phyloP scores from a whole-genome alignment of 2,888 invertebrate genomes.

The Oxyteleia sp. region DNA sequence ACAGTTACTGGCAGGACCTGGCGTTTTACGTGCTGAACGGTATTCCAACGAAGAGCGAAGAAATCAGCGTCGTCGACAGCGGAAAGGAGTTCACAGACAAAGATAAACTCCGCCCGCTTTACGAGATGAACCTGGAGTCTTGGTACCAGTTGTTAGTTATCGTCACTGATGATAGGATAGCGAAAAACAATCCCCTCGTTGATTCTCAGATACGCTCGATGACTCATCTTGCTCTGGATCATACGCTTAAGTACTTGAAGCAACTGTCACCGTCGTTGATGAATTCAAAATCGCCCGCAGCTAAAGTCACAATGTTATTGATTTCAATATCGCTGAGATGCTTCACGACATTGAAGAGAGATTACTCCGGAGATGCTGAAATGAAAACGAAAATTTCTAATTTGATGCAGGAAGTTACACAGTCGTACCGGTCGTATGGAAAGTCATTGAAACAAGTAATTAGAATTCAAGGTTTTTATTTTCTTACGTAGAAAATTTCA shows the following conservation, averaged over 20 bases:
- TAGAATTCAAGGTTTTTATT: no score
- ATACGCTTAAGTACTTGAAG: conserved; percentile 81
- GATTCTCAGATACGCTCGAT: conserved; percentile 80
- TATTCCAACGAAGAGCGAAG: conserved; percentile 42
- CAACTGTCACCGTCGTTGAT: conserved; percentile 68
- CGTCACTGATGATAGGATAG: conserved; percentile 84
- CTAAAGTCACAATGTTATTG: conserved; percentile 82
- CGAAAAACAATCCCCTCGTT: conserved; percentile 78
- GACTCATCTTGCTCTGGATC: conserved; percentile 81
- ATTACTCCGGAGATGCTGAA: conserved; percentile 80
- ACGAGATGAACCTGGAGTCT: conserved; percentile 85
- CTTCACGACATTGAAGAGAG: conserved; percentile 82
- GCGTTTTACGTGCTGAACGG: conserved; percentile 79
- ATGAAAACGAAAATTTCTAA: conserved; percentile 81
- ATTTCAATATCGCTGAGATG: conserved; percentile 84
- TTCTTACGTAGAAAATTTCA: no score
- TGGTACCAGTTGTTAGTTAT: conserved; percentile 86
- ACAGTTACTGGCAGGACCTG: conserved; percentile 78
- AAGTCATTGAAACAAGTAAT: conserved; percentile 80
- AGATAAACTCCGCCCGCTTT: conserved; percentile 78
- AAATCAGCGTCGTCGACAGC: neutral
- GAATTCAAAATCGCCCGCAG: conserved; percentile 74
- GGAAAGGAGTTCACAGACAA: conserved; percentile 62
- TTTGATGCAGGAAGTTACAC: conserved; percentile 83
- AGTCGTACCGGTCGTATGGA: conserved; percentile 83